A percentile compares a stretch with the other conserved stretches of the same genome.
Evolutionary conservation across 1,140 invertebrate species (phyloP).

Genomic region (Zaprionus camerounensis): DNA sequence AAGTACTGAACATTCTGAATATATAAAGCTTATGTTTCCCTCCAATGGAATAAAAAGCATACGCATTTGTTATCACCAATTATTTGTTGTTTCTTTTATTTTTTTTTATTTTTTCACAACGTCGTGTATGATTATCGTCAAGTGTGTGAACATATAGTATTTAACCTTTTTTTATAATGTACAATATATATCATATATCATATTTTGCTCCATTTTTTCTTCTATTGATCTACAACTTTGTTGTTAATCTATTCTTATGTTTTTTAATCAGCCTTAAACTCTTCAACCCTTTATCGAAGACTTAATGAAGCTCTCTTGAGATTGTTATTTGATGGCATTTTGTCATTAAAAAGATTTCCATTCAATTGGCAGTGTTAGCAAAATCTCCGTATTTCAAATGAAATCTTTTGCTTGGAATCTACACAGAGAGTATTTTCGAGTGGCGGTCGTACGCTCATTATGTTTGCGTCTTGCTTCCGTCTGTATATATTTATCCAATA

Average conservation of each 20-base stretch:
- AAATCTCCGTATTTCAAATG: constrained; percentile 66
- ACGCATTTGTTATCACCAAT: neutral
- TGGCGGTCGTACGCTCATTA: constrained; percentile 54
- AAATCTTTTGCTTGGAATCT: constrained; percentile 28
- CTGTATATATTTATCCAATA: constrained; percentile 30
- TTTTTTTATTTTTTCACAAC: neutral
- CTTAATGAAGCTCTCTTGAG: neutral
- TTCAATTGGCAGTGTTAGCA: constrained; percentile 28
- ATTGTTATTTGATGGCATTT: constrained; percentile 2
- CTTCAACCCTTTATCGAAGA: neutral
- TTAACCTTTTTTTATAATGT: neutral
- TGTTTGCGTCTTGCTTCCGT: constrained; percentile 61
- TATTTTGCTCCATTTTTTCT: neutral
- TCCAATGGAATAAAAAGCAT: neutral
- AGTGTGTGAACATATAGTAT: too few species aligned
- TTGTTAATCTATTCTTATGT: neutral
- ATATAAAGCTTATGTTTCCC: neutral
- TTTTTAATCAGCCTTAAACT: neutral
- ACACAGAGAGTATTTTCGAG: constrained; percentile 56
- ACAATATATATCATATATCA: neutral
- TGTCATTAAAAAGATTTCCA: constrained; percentile 15
- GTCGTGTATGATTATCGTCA: neutral
- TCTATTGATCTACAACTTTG: neutral
- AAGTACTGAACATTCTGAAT: neutral
- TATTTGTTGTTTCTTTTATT: neutral